Conservation (phyloP, 1,140 invertebrate genomes). For the Drosophila tropicalis region DNA sequence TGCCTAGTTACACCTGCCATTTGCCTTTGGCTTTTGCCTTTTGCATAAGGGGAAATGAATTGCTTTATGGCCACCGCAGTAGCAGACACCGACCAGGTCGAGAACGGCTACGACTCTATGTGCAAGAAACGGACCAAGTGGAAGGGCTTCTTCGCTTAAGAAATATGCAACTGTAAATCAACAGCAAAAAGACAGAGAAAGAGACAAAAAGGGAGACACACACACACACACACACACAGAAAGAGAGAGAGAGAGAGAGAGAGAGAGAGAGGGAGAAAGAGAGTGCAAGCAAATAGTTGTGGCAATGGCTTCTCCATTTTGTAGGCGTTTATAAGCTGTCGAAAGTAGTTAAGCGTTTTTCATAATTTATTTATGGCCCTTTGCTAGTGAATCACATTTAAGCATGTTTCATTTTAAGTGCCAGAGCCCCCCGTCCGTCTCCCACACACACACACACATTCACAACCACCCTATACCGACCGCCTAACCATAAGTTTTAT, state of each 20-base stretch:
- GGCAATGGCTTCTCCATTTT: constrained; percentile 56
- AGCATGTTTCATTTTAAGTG: constrained; percentile 80
- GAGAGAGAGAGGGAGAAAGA: constrained; percentile 14
- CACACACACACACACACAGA: constrained; percentile 6
- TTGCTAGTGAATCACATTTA: constrained; percentile 64
- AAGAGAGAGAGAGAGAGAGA: constrained; percentile 14
- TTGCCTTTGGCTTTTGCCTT: constrained; percentile 29
- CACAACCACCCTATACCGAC: neutral
- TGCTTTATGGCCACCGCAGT: constrained; percentile 77
- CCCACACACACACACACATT: neutral
- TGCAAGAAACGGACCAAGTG: constrained; percentile 10
- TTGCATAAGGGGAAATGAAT: constrained; percentile 81
- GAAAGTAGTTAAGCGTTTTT: constrained; percentile 82
- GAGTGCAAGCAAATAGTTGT: constrained; percentile 45
- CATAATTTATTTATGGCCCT: constrained; percentile 78
- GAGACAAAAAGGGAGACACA: constrained; percentile 29
- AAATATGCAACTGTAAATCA: constrained; percentile 81
- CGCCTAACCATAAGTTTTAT: constrained; percentile 60
- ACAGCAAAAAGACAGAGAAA: constrained; percentile 45
- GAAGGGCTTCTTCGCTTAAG: constrained; percentile 37
- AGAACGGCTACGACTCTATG: constrained; percentile 10
- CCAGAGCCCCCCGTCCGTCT: neutral
- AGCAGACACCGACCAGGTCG: constrained; percentile 33
- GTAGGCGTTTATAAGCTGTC: constrained; percentile 81
- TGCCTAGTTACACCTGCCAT: constrained; percentile 33